These are phyloP conservation scores for Mythimna pallens DNA, from an alignment of 2,888 invertebrate genomes.

Conservation along the genomic window DNA sequence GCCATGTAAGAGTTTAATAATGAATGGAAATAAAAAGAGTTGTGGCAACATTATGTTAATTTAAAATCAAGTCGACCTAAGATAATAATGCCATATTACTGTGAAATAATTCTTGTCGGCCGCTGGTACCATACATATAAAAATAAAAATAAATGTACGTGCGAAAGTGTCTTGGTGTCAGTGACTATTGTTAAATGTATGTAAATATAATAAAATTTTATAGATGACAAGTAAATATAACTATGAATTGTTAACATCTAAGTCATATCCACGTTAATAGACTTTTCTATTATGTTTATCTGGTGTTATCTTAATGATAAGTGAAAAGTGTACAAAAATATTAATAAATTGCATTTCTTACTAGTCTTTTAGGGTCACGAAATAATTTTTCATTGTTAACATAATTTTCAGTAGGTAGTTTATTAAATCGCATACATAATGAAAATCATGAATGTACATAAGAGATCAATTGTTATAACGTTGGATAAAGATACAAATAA, in stretches of 20 bases:
- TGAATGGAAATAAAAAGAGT: conserved; percentile 36
- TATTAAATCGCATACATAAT: conserved; percentile 67
- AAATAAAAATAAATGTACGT: conserved; percentile 52
- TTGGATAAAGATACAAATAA: conserved; percentile 75
- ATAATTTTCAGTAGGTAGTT: conserved; percentile 74
- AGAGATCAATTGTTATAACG: conserved; percentile 77
- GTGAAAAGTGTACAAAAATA: conserved; percentile 89
- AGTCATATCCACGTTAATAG: conserved; percentile 88
- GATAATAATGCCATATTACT: conserved; percentile 66
- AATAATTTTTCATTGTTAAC: conserved; percentile 74
- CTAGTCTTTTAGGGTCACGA: conserved; percentile 89
- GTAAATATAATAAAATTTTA: conserved; percentile 71
- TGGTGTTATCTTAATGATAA: conserved; percentile 89
- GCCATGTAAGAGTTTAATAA: conserved; percentile 59
- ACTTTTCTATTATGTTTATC: conserved; percentile 86
- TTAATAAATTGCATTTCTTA: conserved; percentile 87
- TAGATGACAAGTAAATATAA: conserved; percentile 71
- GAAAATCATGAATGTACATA: conserved; percentile 72
- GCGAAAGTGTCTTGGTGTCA: conserved; percentile 65
- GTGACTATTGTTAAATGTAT: conserved; percentile 70
- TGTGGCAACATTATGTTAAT: conserved; percentile 51
- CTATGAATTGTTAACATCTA: conserved; percentile 85
- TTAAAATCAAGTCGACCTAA: conserved; percentile 58
- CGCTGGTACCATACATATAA: conserved; percentile 37
- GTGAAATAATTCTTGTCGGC: conserved; percentile 61